A percentile compares a stretch with the other conserved stretches of the same genome.
phyloP scores from a whole-genome alignment of 2,888 invertebrate species.

The Xestia ashworthii region DNA sequence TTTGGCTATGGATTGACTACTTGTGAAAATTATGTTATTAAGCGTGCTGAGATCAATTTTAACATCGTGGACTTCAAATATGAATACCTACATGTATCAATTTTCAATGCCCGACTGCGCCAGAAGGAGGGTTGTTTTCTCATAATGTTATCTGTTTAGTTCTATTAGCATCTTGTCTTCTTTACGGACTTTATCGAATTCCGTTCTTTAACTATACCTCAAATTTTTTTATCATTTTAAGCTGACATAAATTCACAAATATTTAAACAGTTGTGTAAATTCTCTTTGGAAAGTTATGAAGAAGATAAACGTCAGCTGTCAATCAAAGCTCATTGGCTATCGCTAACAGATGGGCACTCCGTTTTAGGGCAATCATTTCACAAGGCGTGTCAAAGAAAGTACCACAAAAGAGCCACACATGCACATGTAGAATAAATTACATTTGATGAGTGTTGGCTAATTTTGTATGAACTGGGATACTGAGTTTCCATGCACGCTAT shows the following conservation, averaged over 20 bases:
- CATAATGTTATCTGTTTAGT: background rate
- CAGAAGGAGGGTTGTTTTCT: background rate
- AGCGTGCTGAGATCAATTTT: conserved; percentile 8
- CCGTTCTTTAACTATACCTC: background rate
- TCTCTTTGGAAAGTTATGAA: conserved; percentile 61
- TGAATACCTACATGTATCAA: background rate
- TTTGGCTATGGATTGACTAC: conserved; percentile 15
- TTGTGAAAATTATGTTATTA: conserved; percentile 8
- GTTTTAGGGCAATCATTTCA: conserved; percentile 68
- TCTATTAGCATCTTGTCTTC: background rate
- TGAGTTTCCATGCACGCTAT: conserved; percentile 2
- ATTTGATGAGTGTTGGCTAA: conserved; percentile 53
- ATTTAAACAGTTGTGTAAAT: conserved; percentile 50
- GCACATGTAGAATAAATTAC: conserved; percentile 62
- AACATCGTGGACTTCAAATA: background rate
- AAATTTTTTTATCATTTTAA: background rate
- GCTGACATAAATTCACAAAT: conserved; percentile 41
- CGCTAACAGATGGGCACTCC: conserved; percentile 66
- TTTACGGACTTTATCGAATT: background rate
- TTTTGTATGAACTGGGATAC: conserved; percentile 19
- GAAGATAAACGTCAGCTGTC: conserved; percentile 64
- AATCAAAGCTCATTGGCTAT: conserved; percentile 65
- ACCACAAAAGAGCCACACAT: conserved; percentile 57
- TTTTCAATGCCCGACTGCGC: no score
- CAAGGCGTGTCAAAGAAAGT: conserved; percentile 68